Evolutionary conservation across 2,797 vertebrate genomes (phyloP), one percentile per base, ranked within the genome.

Genomic region (Anableps anableps): DNA sequence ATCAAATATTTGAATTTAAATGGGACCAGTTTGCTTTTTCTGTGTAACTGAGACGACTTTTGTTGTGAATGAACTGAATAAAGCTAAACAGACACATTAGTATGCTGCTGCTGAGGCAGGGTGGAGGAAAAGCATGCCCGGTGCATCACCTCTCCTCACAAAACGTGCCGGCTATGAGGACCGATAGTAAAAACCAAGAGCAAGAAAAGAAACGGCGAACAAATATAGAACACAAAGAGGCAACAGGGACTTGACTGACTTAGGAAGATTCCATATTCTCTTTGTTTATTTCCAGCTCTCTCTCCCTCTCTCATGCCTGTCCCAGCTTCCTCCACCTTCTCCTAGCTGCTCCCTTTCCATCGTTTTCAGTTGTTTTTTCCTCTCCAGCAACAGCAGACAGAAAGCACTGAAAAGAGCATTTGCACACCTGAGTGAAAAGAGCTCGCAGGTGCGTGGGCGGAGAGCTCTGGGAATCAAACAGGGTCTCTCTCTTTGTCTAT

Each of bases 361-460:
- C 70, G 11, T 77, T 90, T 89, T 23, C 26, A 85, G 51, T 64
- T 50, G 36, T 70, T 55, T 58, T 50, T 48, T 45, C 21, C 11
- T 36, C 29, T 62, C 55, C n/a, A n/a, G 26, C 47, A 82, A 81
- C 36, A 4, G 43, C 81, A 90, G 85, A 92, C 89, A 71, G 88
- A 86, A 91, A 91, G 87, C 82, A 89, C 80, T 76, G 84, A 91
- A 92, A 89, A 91, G 81, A 90, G 85, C 88, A 87, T 92, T 90
- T 88, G 88, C 87, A 88, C 93, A 91, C 94, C 93, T 93, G 92
- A 91, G 90, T 91, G 92, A 89, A 90, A 85, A 77, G 77, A 90
- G 86, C 89, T 86, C 10, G 78, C 91, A 93, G 88, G 92, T 93
- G 91, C 80, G 92, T 93, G 87, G 94, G 93, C 83, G 86, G 90